A percentile compares a stretch with the other conserved stretches of the same genome.
Evolutionary conservation across 1,140 invertebrate genomes (phyloP).

Genomic region (Temnothorax longispinosus): DNA sequence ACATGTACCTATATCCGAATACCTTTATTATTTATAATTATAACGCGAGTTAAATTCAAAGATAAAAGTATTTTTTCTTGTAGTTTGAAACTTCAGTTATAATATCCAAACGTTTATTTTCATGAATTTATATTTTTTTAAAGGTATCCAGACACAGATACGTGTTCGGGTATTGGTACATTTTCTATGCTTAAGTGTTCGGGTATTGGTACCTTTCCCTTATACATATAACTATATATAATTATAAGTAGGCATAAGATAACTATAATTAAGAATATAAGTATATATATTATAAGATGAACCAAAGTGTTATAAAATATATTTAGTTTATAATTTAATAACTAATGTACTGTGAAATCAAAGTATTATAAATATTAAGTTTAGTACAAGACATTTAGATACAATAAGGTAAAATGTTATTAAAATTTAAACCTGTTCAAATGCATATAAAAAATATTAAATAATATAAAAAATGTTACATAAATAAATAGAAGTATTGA

Average conservation of each 20-base stretch:
- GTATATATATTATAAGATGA: constrained; percentile 9
- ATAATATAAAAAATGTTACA: background rate
- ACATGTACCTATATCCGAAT: no score
- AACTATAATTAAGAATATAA: background rate
- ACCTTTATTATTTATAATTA: no score
- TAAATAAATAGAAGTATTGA: background rate
- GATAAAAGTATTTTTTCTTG: no score
- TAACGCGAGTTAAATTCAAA: no score
- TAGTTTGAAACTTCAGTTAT: no score
- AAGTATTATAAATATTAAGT: constrained; percentile 11
- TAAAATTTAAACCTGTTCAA: background rate
- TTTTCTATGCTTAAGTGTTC: no score
- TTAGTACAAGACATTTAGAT: background rate
- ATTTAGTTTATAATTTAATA: background rate
- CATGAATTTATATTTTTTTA: no score
- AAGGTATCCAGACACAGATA: no score
- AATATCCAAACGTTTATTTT: no score
- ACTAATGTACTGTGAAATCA: background rate
- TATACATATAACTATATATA: background rate
- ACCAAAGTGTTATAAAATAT: constrained; percentile 16
- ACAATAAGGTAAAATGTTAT: constrained; percentile 18
- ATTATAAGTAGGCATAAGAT: no score
- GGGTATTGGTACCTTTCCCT: no score
- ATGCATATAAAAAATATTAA: background rate
- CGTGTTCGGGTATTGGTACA: no score